These are phyloP conservation scores for Hemithea aestivaria DNA, from an alignment of 2,888 invertebrate genomes.

Conservation along the genomic window DNA sequence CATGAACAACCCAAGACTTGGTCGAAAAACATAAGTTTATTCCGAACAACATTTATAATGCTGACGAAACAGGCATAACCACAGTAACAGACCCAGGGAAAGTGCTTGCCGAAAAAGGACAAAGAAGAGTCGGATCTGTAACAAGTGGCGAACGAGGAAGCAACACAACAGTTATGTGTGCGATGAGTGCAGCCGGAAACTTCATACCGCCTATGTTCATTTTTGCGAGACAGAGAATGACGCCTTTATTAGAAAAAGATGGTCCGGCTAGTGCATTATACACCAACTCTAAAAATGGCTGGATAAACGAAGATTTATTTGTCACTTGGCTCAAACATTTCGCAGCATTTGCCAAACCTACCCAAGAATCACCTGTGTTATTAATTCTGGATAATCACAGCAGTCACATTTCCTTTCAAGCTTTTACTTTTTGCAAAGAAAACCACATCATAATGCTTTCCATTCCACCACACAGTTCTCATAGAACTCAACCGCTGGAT, in stretches of 20 bases:
- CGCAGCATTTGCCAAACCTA: not conserved
- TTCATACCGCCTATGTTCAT: slow-evolving; percentile 64
- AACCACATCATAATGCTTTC: slow-evolving; percentile 15
- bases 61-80: slow-evolving; percentile 13
- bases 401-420: slow-evolving; percentile 26
- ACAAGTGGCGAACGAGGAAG: slow-evolving; percentile 31
- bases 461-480: slow-evolving; percentile 28
- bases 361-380: slow-evolving; percentile 36
- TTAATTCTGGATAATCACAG: slow-evolving; percentile 30
- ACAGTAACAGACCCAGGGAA: slow-evolving; percentile 30
- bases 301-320: slow-evolving; percentile 12
- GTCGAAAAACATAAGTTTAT: slow-evolving; percentile 16
- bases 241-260: slow-evolving; percentile 44
- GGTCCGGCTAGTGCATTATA: slow-evolving; percentile 47
- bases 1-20: too few relatives aligned
- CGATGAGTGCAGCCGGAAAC: slow-evolving; percentile 48
- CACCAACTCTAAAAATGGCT: slow-evolving; percentile 23
- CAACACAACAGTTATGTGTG: slow-evolving; percentile 49
- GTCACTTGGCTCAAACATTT: slow-evolving; percentile 2
- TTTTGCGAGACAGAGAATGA: slow-evolving; percentile 53
- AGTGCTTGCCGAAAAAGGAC: slow-evolving; percentile 36
- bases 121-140: slow-evolving; percentile 35
- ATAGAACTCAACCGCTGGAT: slow-evolving; percentile 28
- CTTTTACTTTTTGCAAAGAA: slow-evolving; percentile 28
- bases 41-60: slow-evolving; percentile 14